Base-by-base conservation (phyloP, 2,797 vertebrate species). In the Rallus crepitans region DNA sequence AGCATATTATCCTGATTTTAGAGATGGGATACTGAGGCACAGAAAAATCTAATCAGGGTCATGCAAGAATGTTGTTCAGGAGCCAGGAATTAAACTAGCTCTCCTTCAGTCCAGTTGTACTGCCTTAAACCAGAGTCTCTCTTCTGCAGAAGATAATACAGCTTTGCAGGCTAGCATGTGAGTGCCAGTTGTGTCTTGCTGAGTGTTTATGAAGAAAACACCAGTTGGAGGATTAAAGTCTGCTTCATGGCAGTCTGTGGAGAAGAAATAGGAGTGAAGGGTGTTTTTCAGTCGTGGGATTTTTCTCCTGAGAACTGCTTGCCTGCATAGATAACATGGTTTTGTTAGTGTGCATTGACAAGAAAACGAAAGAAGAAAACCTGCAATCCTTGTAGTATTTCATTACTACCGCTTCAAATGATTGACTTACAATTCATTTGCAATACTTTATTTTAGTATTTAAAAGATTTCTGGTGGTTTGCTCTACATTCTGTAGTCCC, bases 11-110 rank as follows among this genome's bases (percentile, higher is more conserved):
- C 72, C 70, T 75, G 72, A 91, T 94, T 96, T 96, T 96, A 95
- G 87, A 94, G 94, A 96, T 93, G 94, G 91, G 91, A 95, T 96
- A 94, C 91, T 91, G 92, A 95, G 91, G 94, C 94, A 88, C 94
- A 96, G 89, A 87, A 96, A 95, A 87, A 94, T 92, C 77, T 96
- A 87, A 95, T 94, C 91, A 52, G 42, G 59, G 82, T 89, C 84
- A 66, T 93, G 90, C 53, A 92, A 81, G 95, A 94, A 93, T 92
- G 89, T 78, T 94, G 79, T 88, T 95, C 2, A 3, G 73, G 61
- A 94, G 76, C 91, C 93, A 94, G 76, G 57, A 96, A 76, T 77
- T 64, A 75, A 96, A 63, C 86, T 78, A 79, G 35, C 31, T 77
- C 85, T 78, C 79, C 76, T 93, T 80, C 55, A 45, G 82, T 81